Conservation (phyloP, 30 jellyfish, hydroid and myxozoan genomes). For the Hydra vulgaris region DNA sequence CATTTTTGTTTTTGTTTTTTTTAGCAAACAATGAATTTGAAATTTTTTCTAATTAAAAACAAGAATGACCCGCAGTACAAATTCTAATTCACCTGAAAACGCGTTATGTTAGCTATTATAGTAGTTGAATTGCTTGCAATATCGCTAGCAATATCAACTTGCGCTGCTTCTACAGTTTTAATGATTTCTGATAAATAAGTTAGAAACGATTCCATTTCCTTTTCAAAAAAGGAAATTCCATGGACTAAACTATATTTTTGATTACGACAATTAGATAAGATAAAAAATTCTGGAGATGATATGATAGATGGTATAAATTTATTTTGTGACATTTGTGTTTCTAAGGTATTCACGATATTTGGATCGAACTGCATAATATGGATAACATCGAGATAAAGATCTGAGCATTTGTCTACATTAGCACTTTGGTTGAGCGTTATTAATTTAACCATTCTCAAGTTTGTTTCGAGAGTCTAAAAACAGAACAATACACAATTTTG, state of each 20-base stretch:
- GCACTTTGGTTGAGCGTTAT: neutral
- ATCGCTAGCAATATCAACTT: constrained; percentile 1
- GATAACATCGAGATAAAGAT: neutral
- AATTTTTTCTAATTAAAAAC: neutral
- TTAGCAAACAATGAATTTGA: no score
- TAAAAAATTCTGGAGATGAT: neutral
- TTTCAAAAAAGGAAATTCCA: neutral
- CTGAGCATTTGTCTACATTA: neutral
- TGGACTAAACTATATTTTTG: neutral
- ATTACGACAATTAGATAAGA: neutral
- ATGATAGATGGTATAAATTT: no score
- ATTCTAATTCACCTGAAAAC: neutral
- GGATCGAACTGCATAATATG: neutral
- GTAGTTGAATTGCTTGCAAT: neutral
- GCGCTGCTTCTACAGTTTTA: neutral
- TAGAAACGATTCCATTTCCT: neutral
- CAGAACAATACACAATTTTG: no score
- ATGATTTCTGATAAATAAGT: neutral
- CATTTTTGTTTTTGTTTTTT: no score
- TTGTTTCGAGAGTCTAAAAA: neutral
- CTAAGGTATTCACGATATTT: neutral
- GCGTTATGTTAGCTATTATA: neutral
- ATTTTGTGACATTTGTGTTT: no score
- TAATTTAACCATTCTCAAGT: neutral
- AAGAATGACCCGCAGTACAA: neutral